These are phyloP conservation scores for Beaufortia kweichowensis DNA, from an alignment of 2,113 vertebrate species.

Conservation along the genomic window DNA sequence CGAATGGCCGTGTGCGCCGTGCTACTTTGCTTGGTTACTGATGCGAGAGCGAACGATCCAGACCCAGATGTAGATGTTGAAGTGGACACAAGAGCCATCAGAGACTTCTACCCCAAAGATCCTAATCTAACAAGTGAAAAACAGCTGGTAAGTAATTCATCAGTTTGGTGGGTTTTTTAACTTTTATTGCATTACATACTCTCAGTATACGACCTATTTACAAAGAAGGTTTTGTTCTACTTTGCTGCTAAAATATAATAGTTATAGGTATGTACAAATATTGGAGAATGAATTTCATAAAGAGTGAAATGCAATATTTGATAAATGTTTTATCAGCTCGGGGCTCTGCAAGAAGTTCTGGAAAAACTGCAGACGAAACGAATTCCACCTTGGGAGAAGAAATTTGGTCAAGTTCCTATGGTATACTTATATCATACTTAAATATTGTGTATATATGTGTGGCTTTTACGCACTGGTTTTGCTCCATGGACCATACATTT, in stretches of 20 bases:
- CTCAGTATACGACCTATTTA: not conserved
- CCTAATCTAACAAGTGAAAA: slow-evolving; percentile 70
- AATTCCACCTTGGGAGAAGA: slow-evolving; percentile 65
- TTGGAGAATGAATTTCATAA: not conserved
- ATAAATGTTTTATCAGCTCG: slow-evolving; percentile 57
- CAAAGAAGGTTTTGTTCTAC: not conserved
- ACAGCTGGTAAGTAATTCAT: slow-evolving; percentile 67
- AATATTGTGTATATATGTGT: not conserved
- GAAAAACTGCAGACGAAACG: slow-evolving; percentile 69
- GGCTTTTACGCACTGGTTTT: not conserved
- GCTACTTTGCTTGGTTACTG: slow-evolving; percentile 66
- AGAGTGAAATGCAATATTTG: not conserved
- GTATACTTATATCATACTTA: slow-evolving; percentile 51
- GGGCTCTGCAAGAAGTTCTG: slow-evolving; percentile 65
- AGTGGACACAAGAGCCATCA: slow-evolving; percentile 68
- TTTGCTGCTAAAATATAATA: not conserved
- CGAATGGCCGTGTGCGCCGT: slow-evolving; percentile 65
- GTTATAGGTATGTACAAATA: not conserved
- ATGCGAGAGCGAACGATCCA: slow-evolving; percentile 56
- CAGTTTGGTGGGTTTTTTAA: slow-evolving; percentile 12
- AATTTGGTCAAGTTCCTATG: slow-evolving; percentile 69
- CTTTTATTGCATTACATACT: not conserved
- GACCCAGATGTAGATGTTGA: slow-evolving; percentile 64
- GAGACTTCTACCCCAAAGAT: slow-evolving; percentile 70
- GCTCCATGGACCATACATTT: not conserved